phyloP scores from a whole-genome alignment of 2,113 vertebrate species.

The Alligator mississippiensis region DNA sequence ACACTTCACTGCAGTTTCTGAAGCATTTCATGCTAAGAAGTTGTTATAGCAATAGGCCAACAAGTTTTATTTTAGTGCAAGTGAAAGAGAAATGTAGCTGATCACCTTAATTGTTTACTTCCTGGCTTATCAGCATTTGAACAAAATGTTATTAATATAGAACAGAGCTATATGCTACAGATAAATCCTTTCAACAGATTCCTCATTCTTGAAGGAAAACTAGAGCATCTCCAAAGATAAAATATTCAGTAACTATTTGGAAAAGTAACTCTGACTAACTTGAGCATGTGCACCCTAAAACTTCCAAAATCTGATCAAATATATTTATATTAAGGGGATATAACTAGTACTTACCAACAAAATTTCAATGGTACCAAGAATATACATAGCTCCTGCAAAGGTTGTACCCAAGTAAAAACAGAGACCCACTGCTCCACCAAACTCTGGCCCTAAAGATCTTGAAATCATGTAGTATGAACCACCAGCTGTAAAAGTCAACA shows the following conservation, averaged over 20 bases:
- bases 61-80: too few relatives aligned
- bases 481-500: conserved; percentile 81
- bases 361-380: conserved; percentile 97
- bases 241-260: not conserved
- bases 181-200: not conserved
- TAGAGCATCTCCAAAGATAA: not conserved
- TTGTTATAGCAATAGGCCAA: too few relatives aligned
- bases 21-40: too few relatives aligned
- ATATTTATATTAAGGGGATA: not conserved
- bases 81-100: too few relatives aligned
- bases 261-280: not conserved
- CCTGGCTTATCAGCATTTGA: not conserved
- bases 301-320: not conserved
- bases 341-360: conserved; percentile 87
- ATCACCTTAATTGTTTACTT: too few relatives aligned
- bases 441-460: conserved; percentile 95
- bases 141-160: not conserved
- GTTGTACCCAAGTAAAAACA: conserved; percentile 99
- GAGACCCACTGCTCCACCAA: conserved; percentile 97
- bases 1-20: too few relatives aligned
- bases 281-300: not conserved
- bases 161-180: not conserved
- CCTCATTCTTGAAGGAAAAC: not conserved
- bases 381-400: conserved; percentile 97
- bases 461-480: conserved; percentile 99